Percentiles rank a stretch among this genome's conserved stretches.
Conservation (phyloP, 35 echinoderm and acorn worm genomes). For the Lytechinus pictus region DNA sequence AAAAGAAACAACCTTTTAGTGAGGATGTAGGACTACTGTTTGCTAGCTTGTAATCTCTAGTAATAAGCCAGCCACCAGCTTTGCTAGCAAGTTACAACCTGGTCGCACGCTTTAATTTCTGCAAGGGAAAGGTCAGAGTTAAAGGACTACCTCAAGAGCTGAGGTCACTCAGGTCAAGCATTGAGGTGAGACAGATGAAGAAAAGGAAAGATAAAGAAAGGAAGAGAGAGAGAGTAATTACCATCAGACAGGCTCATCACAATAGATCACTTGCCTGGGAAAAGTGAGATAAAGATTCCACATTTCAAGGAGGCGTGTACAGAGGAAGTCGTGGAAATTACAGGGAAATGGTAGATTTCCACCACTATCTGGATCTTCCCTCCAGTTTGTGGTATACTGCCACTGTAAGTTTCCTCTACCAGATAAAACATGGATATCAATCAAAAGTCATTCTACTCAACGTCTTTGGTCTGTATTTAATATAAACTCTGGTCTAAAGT, state of each 20-base stretch:
- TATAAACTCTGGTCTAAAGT: too few relatives aligned
- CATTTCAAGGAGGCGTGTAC: neutral
- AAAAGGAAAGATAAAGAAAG: too few relatives aligned
- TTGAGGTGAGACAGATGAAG: neutral
- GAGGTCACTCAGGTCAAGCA: neutral
- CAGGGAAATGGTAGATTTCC: conserved; percentile 1
- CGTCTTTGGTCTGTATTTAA: neutral
- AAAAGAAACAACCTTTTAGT: too few relatives aligned
- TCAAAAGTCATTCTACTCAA: neutral
- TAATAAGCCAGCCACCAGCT: too few relatives aligned
- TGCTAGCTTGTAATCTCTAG: too few relatives aligned
- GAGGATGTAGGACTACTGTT: too few relatives aligned
- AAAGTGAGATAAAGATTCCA: neutral
- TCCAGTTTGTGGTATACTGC: neutral
- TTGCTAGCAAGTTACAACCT: too few relatives aligned
- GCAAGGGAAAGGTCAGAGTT: neutral
- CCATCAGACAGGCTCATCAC: neutral
- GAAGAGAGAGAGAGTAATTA: neutral
- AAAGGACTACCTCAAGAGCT: neutral
- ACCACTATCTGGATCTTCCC: neutral
- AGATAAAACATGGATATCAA: neutral
- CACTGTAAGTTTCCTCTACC: neutral
- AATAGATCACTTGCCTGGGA: neutral
- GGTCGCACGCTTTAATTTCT: too few relatives aligned
- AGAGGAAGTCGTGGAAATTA: conserved; percentile 7